phyloP scores from a whole-genome alignment of 2,113 vertebrate species.

The Astur gentilis region DNA sequence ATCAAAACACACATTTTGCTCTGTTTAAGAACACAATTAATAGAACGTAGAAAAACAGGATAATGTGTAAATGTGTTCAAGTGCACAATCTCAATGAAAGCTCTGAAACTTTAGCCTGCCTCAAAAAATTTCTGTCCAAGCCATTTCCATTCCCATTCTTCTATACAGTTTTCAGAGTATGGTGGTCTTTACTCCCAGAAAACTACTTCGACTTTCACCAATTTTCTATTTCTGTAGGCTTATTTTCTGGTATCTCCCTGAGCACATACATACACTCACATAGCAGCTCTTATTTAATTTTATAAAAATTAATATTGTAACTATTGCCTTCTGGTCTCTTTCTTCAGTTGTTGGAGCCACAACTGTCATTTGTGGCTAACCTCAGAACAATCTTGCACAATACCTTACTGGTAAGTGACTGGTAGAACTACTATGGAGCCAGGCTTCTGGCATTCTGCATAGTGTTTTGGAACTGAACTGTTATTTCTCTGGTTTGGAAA shows the following conservation, averaged over 20 bases:
- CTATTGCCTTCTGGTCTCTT: neutral
- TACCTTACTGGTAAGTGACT: neutral
- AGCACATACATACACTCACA: neutral
- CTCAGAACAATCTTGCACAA: neutral
- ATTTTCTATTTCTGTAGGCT: neutral
- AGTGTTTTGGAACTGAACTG: neutral
- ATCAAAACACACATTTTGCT: neutral
- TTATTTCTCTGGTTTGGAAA: neutral
- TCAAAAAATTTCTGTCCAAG: neutral
- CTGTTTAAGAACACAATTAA: neutral
- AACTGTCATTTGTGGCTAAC: neutral
- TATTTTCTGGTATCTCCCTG: neutral
- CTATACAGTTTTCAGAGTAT: neutral
- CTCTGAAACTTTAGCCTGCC: neutral
- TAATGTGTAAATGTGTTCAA: neutral
- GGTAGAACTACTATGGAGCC: neutral
- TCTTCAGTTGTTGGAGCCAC: neutral
- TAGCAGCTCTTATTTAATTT: neutral
- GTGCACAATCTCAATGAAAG: neutral
- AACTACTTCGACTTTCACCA: neutral
- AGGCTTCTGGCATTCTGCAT: neutral
- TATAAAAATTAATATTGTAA: neutral
- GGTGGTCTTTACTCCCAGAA: neutral
- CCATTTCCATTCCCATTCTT: neutral
- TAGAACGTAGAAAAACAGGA: neutral